phyloP scores from a whole-genome alignment of 2,797 vertebrate species.

The Bradypodion ventrale region DNA sequence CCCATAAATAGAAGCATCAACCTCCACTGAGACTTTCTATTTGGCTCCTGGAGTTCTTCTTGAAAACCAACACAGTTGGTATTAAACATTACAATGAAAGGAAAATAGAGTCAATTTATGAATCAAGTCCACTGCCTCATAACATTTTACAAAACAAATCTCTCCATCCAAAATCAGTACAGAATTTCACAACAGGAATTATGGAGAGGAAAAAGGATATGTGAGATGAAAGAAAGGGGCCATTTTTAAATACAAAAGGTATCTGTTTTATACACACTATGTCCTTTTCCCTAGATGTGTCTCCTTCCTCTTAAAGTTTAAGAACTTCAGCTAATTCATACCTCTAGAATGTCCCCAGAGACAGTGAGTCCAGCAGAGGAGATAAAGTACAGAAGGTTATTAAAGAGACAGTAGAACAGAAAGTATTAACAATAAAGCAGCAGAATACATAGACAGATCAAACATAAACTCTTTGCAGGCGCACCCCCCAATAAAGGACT shows the following conservation, averaged over 20 bases:
- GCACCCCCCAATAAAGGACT: no score
- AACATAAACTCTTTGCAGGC: no score
- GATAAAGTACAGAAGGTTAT: no score
- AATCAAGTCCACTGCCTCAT: slow-evolving; percentile 7
- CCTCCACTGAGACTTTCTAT: slow-evolving; percentile 45
- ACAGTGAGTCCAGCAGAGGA: no score
- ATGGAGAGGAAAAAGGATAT: neutral
- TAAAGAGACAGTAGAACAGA: no score
- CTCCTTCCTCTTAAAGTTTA: neutral
- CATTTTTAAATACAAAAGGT: neutral
- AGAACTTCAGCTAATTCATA: neutral
- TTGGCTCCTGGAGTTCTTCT: slow-evolving; percentile 2
- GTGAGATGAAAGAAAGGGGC: neutral
- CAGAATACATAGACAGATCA: no score
- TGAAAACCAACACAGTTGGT: slow-evolving; percentile 29
- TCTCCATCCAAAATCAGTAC: neutral
- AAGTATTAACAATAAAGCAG: no score
- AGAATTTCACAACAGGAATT: slow-evolving; percentile 9
- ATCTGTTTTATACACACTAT: neutral
- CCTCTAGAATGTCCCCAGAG: neutral
- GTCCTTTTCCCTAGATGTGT: neutral
- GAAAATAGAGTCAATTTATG: slow-evolving; percentile 2
- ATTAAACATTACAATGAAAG: slow-evolving; percentile 33
- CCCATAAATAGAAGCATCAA: slow-evolving; percentile 43
- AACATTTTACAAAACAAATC: neutral